These are phyloP conservation scores for Rhynchonycteris naso DNA, from an alignment of 2,797 vertebrate genomes.

Conservation along the genomic window DNA sequence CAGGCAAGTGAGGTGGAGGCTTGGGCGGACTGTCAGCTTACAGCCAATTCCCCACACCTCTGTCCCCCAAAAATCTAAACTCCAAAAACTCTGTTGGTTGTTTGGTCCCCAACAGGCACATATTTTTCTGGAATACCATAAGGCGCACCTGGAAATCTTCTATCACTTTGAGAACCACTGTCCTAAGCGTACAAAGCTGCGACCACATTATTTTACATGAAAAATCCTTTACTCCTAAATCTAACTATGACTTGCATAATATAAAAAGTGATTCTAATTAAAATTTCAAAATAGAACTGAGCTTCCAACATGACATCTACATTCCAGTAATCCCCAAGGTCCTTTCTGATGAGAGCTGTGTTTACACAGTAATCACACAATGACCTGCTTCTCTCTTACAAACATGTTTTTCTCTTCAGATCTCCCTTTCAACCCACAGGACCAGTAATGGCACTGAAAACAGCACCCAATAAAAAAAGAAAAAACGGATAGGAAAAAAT, in stretches of 20 bases:
- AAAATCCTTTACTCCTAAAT: constrained; percentile 42
- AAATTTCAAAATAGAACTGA: constrained; percentile 58
- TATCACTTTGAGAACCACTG: no score
- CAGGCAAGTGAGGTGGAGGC: no score
- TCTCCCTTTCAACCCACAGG: constrained; percentile 41
- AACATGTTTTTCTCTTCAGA: background rate
- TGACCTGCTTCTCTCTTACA: background rate
- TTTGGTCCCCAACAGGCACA: no score
- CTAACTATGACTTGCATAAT: constrained; percentile 29
- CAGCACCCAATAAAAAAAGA: background rate
- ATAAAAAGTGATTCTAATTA: constrained; percentile 51
- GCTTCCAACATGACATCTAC: background rate
- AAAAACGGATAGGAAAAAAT: background rate
- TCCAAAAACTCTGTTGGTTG: no score
- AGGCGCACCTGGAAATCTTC: no score
- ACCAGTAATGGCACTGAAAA: constrained; percentile 28
- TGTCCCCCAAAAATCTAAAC: no score
- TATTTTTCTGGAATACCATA: no score
- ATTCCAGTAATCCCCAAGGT: background rate
- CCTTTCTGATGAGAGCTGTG: background rate
- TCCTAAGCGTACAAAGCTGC: background rate
- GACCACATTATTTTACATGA: background rate
- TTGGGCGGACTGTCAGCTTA: no score
- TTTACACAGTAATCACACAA: background rate
- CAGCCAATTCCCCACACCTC: no score